phyloP scores from a whole-genome alignment of 2,888 invertebrate genomes.

The Drosophila meridionalis region DNA sequence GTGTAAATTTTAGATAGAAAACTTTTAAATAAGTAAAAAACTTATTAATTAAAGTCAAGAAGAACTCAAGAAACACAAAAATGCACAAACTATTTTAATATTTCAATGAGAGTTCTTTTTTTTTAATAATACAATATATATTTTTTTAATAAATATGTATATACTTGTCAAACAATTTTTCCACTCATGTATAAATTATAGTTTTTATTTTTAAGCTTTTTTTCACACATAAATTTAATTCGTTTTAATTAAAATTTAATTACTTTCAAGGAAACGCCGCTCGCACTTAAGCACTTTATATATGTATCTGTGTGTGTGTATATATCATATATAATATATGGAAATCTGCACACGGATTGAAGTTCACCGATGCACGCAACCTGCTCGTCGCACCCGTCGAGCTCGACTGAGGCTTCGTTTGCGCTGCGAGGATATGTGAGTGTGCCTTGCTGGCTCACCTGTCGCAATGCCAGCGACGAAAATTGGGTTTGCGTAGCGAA shows the following conservation, averaged over 20 bases:
- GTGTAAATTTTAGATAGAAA: too few species aligned
- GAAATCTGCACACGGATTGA: constrained; percentile 12
- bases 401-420: constrained; percentile 66
- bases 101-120: background rate
- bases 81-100: background rate
- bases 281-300: constrained; percentile 1
- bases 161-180: background rate
- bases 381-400: constrained; percentile 71
- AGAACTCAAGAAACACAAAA: too few species aligned
- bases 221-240: background rate
- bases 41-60: too few species aligned
- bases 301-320: background rate
- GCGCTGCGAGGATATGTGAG: constrained; percentile 21
- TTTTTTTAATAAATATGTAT: background rate
- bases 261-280: constrained; percentile 1
- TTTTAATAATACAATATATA: background rate
- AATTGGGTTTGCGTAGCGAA: constrained; percentile 74
- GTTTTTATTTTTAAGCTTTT: background rate
- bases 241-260: background rate
- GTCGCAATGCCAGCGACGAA: constrained; percentile 71
- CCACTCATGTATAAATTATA: background rate
- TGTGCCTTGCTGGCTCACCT: constrained; percentile 77
- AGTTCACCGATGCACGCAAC: constrained; percentile 68
- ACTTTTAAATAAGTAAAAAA: too few species aligned
- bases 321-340: background rate